Evolutionary conservation across 35 echinoderm and acorn worm genomes (phyloP), one percentile per base, ranked within the genome.

Genomic region (Ophiothrix spiculata): DNA sequence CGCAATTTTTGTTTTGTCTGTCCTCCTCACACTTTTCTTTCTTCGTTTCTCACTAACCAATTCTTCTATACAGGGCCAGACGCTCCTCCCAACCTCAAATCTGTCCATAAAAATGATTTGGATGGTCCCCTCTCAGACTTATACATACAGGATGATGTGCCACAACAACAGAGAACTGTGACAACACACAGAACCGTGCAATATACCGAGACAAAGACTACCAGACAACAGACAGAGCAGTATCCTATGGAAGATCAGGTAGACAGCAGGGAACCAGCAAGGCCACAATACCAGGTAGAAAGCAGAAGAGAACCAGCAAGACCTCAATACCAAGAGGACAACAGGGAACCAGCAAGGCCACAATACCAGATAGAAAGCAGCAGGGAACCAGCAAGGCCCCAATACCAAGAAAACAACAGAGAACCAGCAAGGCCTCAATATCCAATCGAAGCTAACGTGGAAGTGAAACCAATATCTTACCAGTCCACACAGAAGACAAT

Each of bases 51-150:
- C 29, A 28, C 60, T 69, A 69, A 69, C 60, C 60, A 69, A 69
- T 28, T 39, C 81, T 32, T 78, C 40, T 34, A 37, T 74, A 73
- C 84, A 94, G 92, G 92, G 12, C 92, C 92, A 21, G 92, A 94
- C 79, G 88, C 86, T 32, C 92, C 88, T 0, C 84, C 76, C 16
- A 84, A 88, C 13, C 85, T 94, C 35, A 82, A 60, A 17, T 82
- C 92, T n/a, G 83, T 54, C n/a, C 63, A 90, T 21, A 82, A 80
- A 35, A 77, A 87, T 39, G 56, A 46, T 10, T 90, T 90, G 33
- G 88, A 90, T 38, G 38, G 21, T 40, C 80, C 23, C 73, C 64
- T 37, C 80, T 90, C 40, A 54, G 63, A 23, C 42, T 84, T 37
- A 84, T 32, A 64, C 56, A 54, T 12, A 60, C 60, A 69, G 60